Conservation (phyloP, 2,113 vertebrate species). For the Ifrita kowaldi region DNA sequence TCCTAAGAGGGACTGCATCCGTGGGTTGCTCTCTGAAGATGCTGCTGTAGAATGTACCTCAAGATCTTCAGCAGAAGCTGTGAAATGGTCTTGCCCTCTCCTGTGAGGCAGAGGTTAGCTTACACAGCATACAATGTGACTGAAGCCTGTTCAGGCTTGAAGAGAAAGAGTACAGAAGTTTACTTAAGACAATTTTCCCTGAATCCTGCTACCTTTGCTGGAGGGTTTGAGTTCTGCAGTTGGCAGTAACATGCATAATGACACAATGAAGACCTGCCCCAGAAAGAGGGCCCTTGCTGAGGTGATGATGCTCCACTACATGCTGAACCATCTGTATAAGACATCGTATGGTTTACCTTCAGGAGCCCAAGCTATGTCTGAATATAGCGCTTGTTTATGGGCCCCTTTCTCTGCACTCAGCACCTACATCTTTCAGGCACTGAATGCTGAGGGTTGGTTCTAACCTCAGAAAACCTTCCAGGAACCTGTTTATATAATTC, state of each 20-base stretch:
- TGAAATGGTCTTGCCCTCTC: neutral
- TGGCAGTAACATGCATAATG: neutral
- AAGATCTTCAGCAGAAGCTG: neutral
- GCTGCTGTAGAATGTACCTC: neutral
- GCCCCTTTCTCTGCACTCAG: neutral
- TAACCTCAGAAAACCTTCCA: neutral
- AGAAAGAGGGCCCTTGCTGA: neutral
- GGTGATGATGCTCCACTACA: neutral
- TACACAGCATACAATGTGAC: neutral
- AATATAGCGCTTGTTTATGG: rapidly evolving
- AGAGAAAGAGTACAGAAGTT: neutral
- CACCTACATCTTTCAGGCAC: neutral
- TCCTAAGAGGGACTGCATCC: neutral
- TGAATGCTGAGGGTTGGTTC: neutral
- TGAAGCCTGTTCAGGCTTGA: neutral
- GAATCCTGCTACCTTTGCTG: neutral
- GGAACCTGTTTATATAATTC: neutral
- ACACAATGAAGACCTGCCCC: neutral
- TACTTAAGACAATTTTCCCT: neutral
- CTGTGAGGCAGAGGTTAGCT: neutral
- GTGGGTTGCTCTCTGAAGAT: neutral
- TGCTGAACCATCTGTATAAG: neutral
- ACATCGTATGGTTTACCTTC: neutral
- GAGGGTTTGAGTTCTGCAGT: neutral
- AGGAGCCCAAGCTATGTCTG: neutral